These are phyloP conservation scores for Sparidentex hasta DNA, from an alignment of 2,797 vertebrate species.

Conservation along the genomic window DNA sequence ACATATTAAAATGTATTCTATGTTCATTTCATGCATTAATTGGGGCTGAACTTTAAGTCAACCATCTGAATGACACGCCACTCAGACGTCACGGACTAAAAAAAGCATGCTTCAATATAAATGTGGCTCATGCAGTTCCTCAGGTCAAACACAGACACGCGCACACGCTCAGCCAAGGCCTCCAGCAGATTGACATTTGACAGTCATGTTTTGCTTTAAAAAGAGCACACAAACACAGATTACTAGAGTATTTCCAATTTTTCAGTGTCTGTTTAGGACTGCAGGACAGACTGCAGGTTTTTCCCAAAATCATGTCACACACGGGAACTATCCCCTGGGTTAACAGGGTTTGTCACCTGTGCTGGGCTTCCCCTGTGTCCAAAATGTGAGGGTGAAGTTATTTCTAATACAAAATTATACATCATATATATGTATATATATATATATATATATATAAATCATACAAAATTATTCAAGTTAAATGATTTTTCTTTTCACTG, in stretches of 20 bases:
- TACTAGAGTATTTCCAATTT: not conserved
- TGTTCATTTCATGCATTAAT: not conserved
- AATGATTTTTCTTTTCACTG: not conserved
- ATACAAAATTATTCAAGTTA: not conserved
- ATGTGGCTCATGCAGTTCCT: constrained; percentile 32
- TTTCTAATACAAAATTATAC: too few relatives aligned
- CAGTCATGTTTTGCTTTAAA: constrained; percentile 24
- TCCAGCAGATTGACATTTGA: constrained; percentile 65
- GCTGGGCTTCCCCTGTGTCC: not conserved
- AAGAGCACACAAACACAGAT: constrained; percentile 30
- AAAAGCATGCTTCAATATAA: constrained; percentile 3
- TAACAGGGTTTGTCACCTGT: not conserved
- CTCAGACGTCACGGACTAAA: constrained; percentile 3
- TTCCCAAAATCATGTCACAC: not conserved
- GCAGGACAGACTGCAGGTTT: not conserved
- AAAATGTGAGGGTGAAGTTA: not conserved
- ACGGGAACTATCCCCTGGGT: not conserved
- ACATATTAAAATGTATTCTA: not conserved
- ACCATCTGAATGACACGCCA: not conserved
- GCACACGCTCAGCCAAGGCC: constrained; percentile 7
- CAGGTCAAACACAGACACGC: constrained; percentile 8
- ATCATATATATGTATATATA: too few relatives aligned
- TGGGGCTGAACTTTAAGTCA: not conserved
- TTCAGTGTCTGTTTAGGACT: not conserved
- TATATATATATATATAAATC: too few relatives aligned